Evolutionary conservation across 2,113 vertebrate genomes (phyloP), one percentile per base, ranked within the genome.

Genomic region (Eulemur macaco): DNA sequence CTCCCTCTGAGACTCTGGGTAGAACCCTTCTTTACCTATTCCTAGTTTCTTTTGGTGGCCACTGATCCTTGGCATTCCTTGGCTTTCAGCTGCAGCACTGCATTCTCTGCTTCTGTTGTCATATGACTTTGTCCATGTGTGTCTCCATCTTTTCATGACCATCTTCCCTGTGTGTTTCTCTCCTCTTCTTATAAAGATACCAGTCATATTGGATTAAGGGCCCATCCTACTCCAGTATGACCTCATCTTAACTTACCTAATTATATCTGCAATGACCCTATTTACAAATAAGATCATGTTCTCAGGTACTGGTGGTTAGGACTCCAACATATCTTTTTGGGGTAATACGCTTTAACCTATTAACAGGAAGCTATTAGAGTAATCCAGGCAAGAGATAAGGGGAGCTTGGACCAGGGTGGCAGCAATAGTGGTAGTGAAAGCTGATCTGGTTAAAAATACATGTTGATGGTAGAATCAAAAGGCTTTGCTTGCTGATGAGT

Each of bases 281-380:
- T 76, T 85, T 92, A 47, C 34, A 87, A 93, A 74, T 83, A 66
- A 68, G 50, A 18, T 89, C n/a, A 52, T 18, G 87, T 87, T 91
- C 63, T 78, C 39, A 89, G 12, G 54, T 78, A 54, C 11, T 74
- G 7, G 8, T 42, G 37, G 20, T 39, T 82, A 92, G n/a, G 14
- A 54, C 21, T 68, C 39, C 23, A 73, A 31, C 47, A 78, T 64
- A 3, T 39, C 15, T 69, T 86, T 63, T n/a, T 4, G 3, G 1
- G 42, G 60, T 29, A 15, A 39, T 34, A 64, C 29, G 64, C 31
- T 92, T 60, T 69, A 92, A 86, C 60, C 37, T 21, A 23, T 54
- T 54, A 69, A 86, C 1, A 64, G 58, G 63, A 86, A 14, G 10
- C 17, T 14, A 8, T 52, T 86, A 9, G 5, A 71, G 39, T 52